phyloP scores from a whole-genome alignment of 2,888 invertebrate species.

The Cancer borealis region DNA sequence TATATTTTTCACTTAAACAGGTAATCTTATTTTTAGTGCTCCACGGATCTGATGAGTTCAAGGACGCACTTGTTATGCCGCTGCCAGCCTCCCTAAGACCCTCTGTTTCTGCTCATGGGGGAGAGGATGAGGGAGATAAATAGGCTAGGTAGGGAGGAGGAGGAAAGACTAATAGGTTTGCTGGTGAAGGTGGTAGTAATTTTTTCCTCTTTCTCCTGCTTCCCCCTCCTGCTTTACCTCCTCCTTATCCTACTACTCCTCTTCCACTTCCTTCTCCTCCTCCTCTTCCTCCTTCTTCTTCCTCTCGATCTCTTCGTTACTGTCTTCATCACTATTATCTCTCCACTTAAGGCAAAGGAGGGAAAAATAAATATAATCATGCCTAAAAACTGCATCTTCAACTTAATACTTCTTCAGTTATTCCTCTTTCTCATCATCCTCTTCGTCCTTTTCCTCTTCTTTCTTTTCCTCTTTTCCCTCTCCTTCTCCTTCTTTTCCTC shows the following conservation, averaged over 20 bases:
- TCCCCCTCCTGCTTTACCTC: neutral
- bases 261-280: neutral
- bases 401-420: neutral
- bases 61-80: neutral
- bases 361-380: too few species aligned
- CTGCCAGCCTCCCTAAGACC: neutral
- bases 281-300: neutral
- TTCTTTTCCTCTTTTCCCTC: neutral
- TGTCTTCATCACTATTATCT: neutral
- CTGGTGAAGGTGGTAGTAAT: neutral
- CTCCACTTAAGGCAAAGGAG: neutral
- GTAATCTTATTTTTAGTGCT: conserved; percentile 1
- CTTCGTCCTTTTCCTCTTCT: neutral
- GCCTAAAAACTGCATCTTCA: too few species aligned
- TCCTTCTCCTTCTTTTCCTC: neutral
- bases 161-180: neutral
- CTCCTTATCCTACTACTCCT: neutral
- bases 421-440: neutral
- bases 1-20: neutral
- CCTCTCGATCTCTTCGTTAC: neutral
- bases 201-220: neutral
- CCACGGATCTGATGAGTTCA: neutral
- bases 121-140: neutral
- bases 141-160: neutral
- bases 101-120: neutral